phyloP scores from a whole-genome alignment of 2,113 vertebrate genomes.

The Salvelinus sp. region DNA sequence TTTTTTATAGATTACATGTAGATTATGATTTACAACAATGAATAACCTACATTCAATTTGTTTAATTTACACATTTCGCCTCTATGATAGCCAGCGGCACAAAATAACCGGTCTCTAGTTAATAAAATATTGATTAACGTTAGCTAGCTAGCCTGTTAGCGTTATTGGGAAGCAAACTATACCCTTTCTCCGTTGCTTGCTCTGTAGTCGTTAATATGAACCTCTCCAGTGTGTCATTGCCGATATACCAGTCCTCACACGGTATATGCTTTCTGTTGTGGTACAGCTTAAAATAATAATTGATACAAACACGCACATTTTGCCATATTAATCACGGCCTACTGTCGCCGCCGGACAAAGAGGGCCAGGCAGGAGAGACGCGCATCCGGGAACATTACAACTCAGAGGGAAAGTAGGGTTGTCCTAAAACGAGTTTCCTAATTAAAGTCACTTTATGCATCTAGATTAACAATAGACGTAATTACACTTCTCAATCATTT shows the following conservation, averaged over 20 bases:
- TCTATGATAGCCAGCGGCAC: conserved; percentile 6
- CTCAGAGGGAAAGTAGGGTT: conserved; percentile 53
- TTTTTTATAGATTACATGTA: not conserved
- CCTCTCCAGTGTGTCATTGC: conserved; percentile 70
- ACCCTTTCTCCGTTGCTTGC: conserved; percentile 74
- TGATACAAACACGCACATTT: conserved; percentile 77
- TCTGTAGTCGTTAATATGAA: conserved; percentile 69
- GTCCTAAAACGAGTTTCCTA: not conserved
- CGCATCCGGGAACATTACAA: conserved; percentile 59
- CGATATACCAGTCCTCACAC: conserved; percentile 68
- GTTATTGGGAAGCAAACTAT: conserved; percentile 68
- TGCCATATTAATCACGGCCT: conserved; percentile 76
- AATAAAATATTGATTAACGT: conserved; percentile 60
- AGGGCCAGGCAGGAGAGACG: conserved; percentile 68
- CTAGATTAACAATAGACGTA: not conserved
- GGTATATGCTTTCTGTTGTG: conserved; percentile 63
- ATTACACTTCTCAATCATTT: not conserved
- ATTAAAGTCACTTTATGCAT: not conserved
- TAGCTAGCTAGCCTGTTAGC: conserved; percentile 70
- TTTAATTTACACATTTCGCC: conserved; percentile 23
- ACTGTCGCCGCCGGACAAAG: conserved; percentile 80
- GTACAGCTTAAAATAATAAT: conserved; percentile 73
- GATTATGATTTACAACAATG: not conserved
- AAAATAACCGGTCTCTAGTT: conserved; percentile 44
- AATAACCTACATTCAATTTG: conserved; percentile 15